These are phyloP conservation scores for Mongoloraphidia duomilia DNA, from an alignment of 2,888 invertebrate species.

Conservation along the genomic window DNA sequence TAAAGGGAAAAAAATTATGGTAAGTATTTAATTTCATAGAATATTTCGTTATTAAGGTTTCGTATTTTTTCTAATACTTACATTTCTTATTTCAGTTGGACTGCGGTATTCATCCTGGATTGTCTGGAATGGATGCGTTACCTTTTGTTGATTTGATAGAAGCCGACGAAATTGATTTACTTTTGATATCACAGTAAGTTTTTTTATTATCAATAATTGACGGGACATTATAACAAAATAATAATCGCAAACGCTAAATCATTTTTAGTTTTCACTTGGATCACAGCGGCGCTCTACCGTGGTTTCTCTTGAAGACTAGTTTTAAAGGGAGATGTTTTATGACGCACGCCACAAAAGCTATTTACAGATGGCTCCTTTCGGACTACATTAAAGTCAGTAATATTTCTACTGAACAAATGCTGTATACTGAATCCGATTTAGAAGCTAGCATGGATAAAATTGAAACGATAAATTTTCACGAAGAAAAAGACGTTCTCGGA, in stretches of 20 bases:
- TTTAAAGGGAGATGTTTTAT: conserved; percentile 97
- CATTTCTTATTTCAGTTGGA: conserved; percentile 49
- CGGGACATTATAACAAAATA: not conserved
- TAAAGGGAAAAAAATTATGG: conserved; percentile 98
- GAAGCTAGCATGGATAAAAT: conserved; percentile 98
- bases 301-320: conserved; percentile 93
- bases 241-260: not conserved
- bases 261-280: conserved; percentile 85
- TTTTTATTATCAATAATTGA: conserved; percentile 11
- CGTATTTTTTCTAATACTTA: not conserved
- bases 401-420: conserved; percentile 90
- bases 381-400: conserved; percentile 99
- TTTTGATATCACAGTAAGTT: conserved; percentile 84
- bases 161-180: conserved; percentile 89
- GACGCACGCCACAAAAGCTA: conserved; percentile 99
- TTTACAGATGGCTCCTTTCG: conserved; percentile 94
- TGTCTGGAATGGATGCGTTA: conserved; percentile 92
- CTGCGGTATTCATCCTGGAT: conserved; percentile 96
- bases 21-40: conserved; percentile 21
- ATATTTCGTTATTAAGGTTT: not conserved
- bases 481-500: conserved; percentile 93
- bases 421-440: conserved; percentile 93
- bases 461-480: conserved; percentile 95
- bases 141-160: conserved; percentile 97
- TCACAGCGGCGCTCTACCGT: conserved; percentile 94